Evolutionary conservation across 2,888 invertebrate genomes (phyloP).

Genomic region (Cloeon dipterum): DNA sequence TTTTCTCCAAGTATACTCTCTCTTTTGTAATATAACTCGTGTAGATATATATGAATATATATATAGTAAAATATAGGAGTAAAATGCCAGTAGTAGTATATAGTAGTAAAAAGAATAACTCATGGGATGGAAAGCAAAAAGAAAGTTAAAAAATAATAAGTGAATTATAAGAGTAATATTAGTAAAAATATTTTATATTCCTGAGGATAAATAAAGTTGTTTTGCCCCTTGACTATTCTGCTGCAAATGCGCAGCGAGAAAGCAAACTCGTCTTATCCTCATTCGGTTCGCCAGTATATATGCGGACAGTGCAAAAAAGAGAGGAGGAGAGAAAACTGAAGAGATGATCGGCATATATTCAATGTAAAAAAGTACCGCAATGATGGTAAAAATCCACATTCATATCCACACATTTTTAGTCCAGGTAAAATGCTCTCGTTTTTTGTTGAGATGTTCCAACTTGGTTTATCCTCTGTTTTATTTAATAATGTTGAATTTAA

Average conservation of each 20-base stretch:
- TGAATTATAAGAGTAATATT: conserved; percentile 1
- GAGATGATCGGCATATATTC: neutral
- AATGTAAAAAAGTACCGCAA: neutral
- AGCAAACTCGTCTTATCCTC: too few species aligned
- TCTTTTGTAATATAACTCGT: too few species aligned
- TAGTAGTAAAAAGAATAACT: neutral
- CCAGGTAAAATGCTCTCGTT: too few species aligned
- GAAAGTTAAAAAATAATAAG: neutral
- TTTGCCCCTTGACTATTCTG: too few species aligned
- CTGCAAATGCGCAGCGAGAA: too few species aligned
- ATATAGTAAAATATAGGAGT: too few species aligned
- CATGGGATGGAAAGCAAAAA: neutral
- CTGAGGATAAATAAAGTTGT: conserved; percentile 8
- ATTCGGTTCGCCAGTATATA: too few species aligned
- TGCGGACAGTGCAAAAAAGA: neutral
- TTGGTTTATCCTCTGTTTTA: conserved; percentile 9
- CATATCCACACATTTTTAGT: conserved; percentile 1
- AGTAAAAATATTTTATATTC: conserved; percentile 4
- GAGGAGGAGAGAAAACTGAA: too few species aligned
- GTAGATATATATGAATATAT: too few species aligned
- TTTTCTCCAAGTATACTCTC: too few species aligned
- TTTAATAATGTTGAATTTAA: conserved; percentile 1
- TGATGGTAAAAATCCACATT: neutral
- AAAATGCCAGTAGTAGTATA: too few species aligned
- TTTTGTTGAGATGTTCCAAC: conserved; percentile 4